Conservation (phyloP, 2,888 invertebrate species). For the Phyllotreta striolata region DNA sequence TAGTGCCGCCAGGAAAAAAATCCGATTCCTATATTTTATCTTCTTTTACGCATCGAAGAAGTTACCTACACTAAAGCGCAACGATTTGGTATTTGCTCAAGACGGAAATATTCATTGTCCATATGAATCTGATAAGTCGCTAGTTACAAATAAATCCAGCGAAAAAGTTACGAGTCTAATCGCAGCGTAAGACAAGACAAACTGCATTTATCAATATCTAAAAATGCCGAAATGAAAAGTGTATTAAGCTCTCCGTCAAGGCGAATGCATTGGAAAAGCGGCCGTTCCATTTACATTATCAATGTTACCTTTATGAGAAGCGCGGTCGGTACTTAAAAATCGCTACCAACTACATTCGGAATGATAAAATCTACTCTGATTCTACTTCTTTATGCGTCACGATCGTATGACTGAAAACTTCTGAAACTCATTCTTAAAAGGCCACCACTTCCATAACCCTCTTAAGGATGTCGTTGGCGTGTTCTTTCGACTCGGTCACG, state of each 20-base stretch:
- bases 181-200: too few relatives aligned
- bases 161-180: too few relatives aligned
- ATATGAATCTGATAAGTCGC: too few relatives aligned
- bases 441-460: neutral
- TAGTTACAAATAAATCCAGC: too few relatives aligned
- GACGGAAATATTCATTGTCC: neutral
- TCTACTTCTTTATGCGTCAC: constrained; percentile 45
- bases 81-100: neutral
- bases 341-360: constrained; percentile 43
- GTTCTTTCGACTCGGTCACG: constrained; percentile 8
- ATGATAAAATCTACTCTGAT: constrained; percentile 45
- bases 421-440: constrained; percentile 14
- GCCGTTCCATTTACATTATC: constrained; percentile 41
- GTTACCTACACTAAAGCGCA: neutral
- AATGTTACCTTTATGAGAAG: constrained; percentile 45
- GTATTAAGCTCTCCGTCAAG: neutral
- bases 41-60: constrained; percentile 26
- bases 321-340: constrained; percentile 42
- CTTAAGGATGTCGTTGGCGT: neutral
- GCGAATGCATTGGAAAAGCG: constrained; percentile 14
- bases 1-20: constrained; percentile 42
- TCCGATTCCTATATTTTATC: constrained; percentile 23
- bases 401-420: constrained; percentile 40
- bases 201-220: neutral
- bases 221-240: constrained; percentile 2